Base-by-base conservation (phyloP, 1,140 invertebrate species). In the Drosophila micromelanica region DNA sequence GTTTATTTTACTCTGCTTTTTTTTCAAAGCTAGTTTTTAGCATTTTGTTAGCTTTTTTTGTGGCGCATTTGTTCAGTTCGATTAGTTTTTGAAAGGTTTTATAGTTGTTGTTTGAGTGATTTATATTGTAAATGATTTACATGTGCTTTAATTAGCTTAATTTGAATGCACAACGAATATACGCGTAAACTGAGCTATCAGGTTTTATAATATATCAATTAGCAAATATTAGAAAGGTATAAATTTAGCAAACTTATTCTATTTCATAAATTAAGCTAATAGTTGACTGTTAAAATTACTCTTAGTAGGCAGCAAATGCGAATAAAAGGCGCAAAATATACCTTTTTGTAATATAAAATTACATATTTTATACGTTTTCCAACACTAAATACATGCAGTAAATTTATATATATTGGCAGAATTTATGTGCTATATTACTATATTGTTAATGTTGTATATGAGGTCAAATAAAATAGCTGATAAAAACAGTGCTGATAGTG, bases 91-190 rank as follows among this genome's bases (percentile, higher is more conserved):
- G 51, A 57, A 65, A 65, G 43, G 64, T 43, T 65, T 60, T 48
- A 9, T 32, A 13, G 38, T 35, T 55, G 57, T 43, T 23, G 20
- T n/a, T 8, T 13, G 12, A 43, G 32, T 52, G 62, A 72, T 72
- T 72, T 67, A 72, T 52, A 38, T 37, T 65, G 62, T 46, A 52
- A 59, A 52, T 72, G 69, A 52, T 72, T 72, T 72, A 72, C 37
- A 52, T 67, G 64, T 40, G 62, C 48, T 72, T 72, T 57, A 56
- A 64, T 71, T 71, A 64, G 42, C 38, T 27, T 30, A n/a, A 59
- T 32, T 40, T 67, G 49, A 67, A 72, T 71, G 61, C 51, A 37
- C 51, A 37, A 42, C 35, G 40, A 15, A 54, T 15, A 17, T 54
- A n/a, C 12, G 1, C 5, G 46, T 3, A 32, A 30, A 49, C 12